Evolutionary conservation across 2,888 invertebrate species (phyloP).

Genomic region (Xestia sexstrigata): DNA sequence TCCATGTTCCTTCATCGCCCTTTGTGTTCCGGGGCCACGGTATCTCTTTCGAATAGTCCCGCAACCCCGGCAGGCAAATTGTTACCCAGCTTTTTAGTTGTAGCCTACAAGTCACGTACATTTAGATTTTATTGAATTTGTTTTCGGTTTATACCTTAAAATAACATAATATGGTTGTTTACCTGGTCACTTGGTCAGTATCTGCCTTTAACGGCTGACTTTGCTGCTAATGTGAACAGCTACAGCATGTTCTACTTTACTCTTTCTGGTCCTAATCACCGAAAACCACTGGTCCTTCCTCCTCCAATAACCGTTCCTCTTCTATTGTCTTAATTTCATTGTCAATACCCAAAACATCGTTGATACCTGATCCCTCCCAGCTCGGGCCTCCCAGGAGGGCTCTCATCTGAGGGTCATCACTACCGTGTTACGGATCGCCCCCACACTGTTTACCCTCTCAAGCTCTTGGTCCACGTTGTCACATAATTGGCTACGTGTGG

Average conservation of each 20-base stretch:
- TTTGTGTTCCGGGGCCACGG: too few species aligned
- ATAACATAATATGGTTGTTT: too few species aligned
- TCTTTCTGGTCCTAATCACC: not conserved
- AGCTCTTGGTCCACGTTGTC: slow-evolving; percentile 78
- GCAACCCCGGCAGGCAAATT: too few species aligned
- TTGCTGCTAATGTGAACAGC: not conserved
- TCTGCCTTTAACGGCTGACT: too few species aligned
- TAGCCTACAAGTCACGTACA: not conserved
- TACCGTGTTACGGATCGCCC: slow-evolving; percentile 82
- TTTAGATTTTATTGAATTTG: not conserved
- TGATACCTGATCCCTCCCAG: slow-evolving; percentile 62
- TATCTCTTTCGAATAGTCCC: too few species aligned
- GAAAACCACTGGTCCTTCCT: not conserved
- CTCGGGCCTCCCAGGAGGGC: slow-evolving; percentile 73
- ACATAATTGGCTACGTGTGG: slow-evolving; percentile 83
- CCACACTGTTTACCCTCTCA: slow-evolving; percentile 82
- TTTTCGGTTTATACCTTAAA: not conserved
- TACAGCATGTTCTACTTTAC: not conserved
- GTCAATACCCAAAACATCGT: not conserved
- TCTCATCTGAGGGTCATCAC: slow-evolving; percentile 70
- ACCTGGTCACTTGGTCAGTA: not conserved
- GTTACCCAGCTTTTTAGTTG: too few species aligned
- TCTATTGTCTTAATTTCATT: slow-evolving; percentile 21
- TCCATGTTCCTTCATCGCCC: too few species aligned
- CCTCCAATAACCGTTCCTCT: not conserved